These are phyloP conservation scores for Corythornis cristatus DNA, from an alignment of 2,113 vertebrate genomes.

Conservation along the genomic window DNA sequence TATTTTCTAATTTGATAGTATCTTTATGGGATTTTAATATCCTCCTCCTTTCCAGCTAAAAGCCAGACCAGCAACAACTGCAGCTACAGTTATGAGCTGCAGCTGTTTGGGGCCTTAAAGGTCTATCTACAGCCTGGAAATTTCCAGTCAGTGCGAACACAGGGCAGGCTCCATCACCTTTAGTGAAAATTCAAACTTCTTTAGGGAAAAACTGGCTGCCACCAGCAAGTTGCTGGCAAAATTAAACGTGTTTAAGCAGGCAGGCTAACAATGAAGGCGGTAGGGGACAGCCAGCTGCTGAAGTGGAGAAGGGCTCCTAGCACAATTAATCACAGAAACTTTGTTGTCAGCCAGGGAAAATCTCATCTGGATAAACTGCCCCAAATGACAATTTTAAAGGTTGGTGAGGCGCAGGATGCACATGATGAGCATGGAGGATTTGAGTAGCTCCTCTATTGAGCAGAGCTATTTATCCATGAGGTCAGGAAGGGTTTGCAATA, in stretches of 20 bases:
- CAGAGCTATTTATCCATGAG: background rate
- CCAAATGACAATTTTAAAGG: background rate
- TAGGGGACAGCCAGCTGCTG: background rate
- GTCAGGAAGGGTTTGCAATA: background rate
- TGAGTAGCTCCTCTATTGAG: background rate
- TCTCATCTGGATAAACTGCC: background rate
- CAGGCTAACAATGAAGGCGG: background rate
- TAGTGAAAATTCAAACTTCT: background rate
- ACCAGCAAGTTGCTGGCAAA: background rate
- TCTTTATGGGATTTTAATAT: conserved; percentile 65
- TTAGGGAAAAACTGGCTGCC: background rate
- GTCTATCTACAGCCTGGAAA: conserved; percentile 27
- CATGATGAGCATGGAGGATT: background rate
- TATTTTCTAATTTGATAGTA: conserved; percentile 60
- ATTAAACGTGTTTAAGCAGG: background rate
- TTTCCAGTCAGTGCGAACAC: background rate
- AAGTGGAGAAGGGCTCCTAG: background rate
- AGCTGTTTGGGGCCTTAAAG: conserved; percentile 19
- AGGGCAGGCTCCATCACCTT: background rate
- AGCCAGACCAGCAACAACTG: conserved; percentile 47
- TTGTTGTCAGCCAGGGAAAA: background rate
- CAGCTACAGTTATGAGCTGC: conserved; percentile 33
- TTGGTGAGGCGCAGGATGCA: background rate
- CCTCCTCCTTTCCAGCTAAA: conserved; percentile 13
- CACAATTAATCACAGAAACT: background rate